Conservation (phyloP, 2,888 invertebrate genomes). For the Cerastis leucographa region DNA sequence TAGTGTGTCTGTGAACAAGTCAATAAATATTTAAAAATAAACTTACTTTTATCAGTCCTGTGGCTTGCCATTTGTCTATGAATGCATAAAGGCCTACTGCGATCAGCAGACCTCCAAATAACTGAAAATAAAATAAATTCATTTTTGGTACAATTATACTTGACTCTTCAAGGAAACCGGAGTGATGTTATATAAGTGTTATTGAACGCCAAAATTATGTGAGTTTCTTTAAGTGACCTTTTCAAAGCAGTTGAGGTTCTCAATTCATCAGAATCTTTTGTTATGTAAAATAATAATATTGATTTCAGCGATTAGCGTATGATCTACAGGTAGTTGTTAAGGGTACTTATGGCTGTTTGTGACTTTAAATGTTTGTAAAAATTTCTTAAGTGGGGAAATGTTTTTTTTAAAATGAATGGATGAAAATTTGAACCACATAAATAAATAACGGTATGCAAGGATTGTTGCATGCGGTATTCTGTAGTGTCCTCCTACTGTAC, state of each 20-base stretch:
- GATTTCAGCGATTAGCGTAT: too few species aligned
- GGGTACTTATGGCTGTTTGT: too few species aligned
- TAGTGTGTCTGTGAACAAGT: background rate
- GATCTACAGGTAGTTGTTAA: too few species aligned
- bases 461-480: background rate
- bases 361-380: too few species aligned
- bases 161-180: background rate
- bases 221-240: background rate
- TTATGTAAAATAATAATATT: background rate
- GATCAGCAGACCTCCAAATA: slow-evolving; percentile 96
- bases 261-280: background rate
- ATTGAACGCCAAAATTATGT: background rate
- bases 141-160: background rate
- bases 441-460: background rate
- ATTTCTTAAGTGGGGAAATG: too few species aligned
- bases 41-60: slow-evolving; percentile 93
- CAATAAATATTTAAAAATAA: background rate
- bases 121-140: slow-evolving; percentile 87
- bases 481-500: background rate
- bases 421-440: too few species aligned
- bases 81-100: slow-evolving; percentile 97
- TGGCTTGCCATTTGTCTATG: slow-evolving; percentile 97
- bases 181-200: background rate
- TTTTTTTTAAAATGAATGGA: too few species aligned
- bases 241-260: background rate